These are phyloP conservation scores for Apogon hyalosoma DNA, from an alignment of 2,797 vertebrate genomes.

Conservation along the genomic window DNA sequence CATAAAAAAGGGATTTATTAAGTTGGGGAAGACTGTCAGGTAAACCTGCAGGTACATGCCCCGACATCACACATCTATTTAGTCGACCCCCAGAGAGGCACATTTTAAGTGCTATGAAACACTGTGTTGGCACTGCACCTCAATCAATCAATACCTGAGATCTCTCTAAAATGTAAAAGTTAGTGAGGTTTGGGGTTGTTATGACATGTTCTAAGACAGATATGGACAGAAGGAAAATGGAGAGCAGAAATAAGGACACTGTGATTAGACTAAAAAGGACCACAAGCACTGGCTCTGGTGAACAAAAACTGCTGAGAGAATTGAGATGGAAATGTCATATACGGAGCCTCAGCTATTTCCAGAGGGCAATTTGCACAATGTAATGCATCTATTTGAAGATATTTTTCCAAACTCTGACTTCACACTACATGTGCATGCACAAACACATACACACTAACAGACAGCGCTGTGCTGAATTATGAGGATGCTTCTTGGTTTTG, in stretches of 20 bases:
- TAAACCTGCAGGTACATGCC: slow-evolving; percentile 59
- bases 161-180: slow-evolving; percentile 17
- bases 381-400: slow-evolving; percentile 3
- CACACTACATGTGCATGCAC: not conserved
- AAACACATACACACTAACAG: slow-evolving; percentile 17
- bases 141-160: slow-evolving; percentile 34
- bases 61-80: slow-evolving; percentile 51
- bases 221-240: slow-evolving; percentile 6
- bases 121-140: slow-evolving; percentile 25
- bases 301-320: not conserved
- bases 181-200: slow-evolving; percentile 25
- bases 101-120: slow-evolving; percentile 55
- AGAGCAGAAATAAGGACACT: slow-evolving; percentile 2
- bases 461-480: slow-evolving; percentile 22
- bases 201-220: slow-evolving; percentile 38
- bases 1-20: slow-evolving; percentile 44
- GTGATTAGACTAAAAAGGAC: slow-evolving; percentile 3
- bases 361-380: slow-evolving; percentile 9
- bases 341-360: slow-evolving; percentile 14
- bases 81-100: slow-evolving; percentile 48
- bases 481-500: slow-evolving; percentile 43
- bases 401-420: not conserved
- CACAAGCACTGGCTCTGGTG: not conserved
- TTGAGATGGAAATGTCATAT: not conserved
- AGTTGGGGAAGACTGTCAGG: slow-evolving; percentile 34